phyloP scores from a whole-genome alignment of 2,888 invertebrate genomes.

The Aleiodes alternator region DNA sequence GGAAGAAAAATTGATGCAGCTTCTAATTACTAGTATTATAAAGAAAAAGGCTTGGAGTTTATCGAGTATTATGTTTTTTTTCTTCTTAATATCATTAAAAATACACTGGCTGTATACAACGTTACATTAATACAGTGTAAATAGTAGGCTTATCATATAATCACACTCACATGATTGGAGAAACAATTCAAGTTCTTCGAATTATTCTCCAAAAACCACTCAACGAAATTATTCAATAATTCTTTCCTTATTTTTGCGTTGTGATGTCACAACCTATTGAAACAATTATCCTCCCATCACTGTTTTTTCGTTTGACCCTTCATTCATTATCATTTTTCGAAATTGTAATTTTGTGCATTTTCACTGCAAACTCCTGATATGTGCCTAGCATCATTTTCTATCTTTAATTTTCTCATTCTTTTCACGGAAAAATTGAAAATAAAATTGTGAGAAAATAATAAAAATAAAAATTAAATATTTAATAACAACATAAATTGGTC shows the following conservation, averaged over 20 bases:
- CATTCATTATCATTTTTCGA: background rate
- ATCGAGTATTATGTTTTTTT: slow-evolving; percentile 45
- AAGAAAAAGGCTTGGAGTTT: slow-evolving; percentile 23
- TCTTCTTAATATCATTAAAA: slow-evolving; percentile 55
- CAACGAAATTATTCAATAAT: background rate
- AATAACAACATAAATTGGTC: slow-evolving; percentile 19
- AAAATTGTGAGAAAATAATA: slow-evolving; percentile 1
- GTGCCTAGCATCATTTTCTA: slow-evolving; percentile 30
- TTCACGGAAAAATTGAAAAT: slow-evolving; percentile 2
- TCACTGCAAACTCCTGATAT: slow-evolving; percentile 31
- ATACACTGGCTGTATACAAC: slow-evolving; percentile 58
- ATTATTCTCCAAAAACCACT: slow-evolving; percentile 16
- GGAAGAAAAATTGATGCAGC: too few relatives aligned
- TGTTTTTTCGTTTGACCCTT: background rate
- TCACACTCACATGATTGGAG: slow-evolving; percentile 34
- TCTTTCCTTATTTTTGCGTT: background rate
- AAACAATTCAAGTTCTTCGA: slow-evolving; percentile 49
- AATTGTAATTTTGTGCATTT: slow-evolving; percentile 5
- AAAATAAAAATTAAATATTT: slow-evolving; percentile 9
- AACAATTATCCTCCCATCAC: background rate
- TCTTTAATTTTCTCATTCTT: background rate
- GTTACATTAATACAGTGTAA: slow-evolving; percentile 42
- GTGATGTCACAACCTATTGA: background rate
- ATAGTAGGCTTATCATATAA: slow-evolving; percentile 29
- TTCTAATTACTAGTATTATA: too few relatives aligned